Evolutionary conservation across 35 echinoderm and acorn worm species (phyloP).

Genomic region (Patiria miniata): DNA sequence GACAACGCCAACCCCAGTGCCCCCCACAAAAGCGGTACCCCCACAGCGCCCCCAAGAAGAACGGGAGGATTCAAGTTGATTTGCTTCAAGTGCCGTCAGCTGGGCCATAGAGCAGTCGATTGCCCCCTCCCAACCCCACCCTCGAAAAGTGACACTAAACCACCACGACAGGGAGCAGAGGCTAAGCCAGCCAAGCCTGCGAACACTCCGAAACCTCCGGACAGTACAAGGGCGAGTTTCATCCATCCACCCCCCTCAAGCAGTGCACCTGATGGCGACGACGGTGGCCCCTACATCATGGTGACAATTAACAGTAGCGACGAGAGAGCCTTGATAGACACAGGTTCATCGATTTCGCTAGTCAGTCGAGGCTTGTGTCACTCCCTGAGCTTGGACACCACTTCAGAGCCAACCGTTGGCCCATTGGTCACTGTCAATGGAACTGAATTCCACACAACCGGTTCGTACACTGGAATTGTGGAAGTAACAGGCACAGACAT

Average conservation of each 20-base stretch:
- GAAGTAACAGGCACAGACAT: background rate
- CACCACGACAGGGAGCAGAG: background rate
- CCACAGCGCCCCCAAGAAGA: background rate
- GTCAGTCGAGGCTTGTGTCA: conserved; percentile 51
- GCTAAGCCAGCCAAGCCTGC: background rate
- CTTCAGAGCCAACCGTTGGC: too few relatives aligned
- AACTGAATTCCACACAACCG: background rate
- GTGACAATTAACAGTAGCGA: background rate
- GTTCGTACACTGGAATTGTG: background rate
- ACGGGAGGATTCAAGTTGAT: background rate
- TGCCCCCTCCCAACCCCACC: conserved; percentile 7
- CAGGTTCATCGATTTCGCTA: conserved; percentile 42
- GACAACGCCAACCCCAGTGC: too few relatives aligned
- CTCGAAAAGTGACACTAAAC: background rate
- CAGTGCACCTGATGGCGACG: background rate
- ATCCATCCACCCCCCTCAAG: background rate
- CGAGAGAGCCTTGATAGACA: conserved; percentile 32
- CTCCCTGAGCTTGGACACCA: background rate
- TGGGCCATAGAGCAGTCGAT: conserved; percentile 19
- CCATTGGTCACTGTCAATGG: conserved; percentile 2
- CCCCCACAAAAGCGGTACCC: too few relatives aligned
- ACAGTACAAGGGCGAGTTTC: background rate
- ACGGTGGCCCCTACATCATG: background rate
- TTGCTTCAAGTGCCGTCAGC: conserved; percentile 7
- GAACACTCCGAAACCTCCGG: background rate